Evolutionary conservation across 2,888 invertebrate species (phyloP).

Genomic region (Crioceris asparagi): DNA sequence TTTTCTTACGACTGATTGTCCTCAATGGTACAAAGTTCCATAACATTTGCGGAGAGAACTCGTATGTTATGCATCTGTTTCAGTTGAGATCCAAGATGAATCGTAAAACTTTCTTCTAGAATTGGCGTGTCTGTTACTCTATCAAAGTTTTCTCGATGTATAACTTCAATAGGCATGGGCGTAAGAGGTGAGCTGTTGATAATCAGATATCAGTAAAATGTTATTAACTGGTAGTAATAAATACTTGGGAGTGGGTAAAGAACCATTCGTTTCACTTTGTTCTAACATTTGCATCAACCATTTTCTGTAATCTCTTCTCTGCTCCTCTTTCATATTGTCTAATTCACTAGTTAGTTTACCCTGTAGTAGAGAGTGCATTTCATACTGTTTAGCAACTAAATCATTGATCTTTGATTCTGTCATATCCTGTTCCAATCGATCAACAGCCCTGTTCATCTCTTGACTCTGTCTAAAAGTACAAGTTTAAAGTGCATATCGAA

Average conservation of each 20-base stretch:
- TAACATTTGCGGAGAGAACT: slow-evolving; percentile 73
- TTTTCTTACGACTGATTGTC: slow-evolving; percentile 28
- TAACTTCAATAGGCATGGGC: slow-evolving; percentile 27
- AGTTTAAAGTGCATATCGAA: background rate
- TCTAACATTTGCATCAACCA: slow-evolving; percentile 79
- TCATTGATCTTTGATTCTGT: slow-evolving; percentile 80
- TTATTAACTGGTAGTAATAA: no score
- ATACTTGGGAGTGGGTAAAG: slow-evolving; percentile 45
- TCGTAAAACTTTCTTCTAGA: slow-evolving; percentile 93
- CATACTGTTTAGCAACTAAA: slow-evolving; percentile 70
- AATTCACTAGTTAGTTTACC: slow-evolving; percentile 79
- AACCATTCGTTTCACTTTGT: slow-evolving; percentile 52
- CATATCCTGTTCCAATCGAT: slow-evolving; percentile 61
- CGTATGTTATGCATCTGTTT: slow-evolving; percentile 98
- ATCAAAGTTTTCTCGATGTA: slow-evolving; percentile 14
- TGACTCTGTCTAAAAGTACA: slow-evolving; percentile 55
- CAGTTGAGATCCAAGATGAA: slow-evolving; percentile 93
- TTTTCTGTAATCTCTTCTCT: slow-evolving; percentile 75
- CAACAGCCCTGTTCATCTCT: slow-evolving; percentile 82
- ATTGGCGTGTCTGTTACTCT: slow-evolving; percentile 25
- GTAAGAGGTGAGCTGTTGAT: slow-evolving; percentile 38
- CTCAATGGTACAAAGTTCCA: slow-evolving; percentile 61
- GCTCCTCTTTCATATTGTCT: slow-evolving; percentile 73
- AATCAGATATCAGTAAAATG: background rate
- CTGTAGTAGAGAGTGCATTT: slow-evolving; percentile 71